A percentile compares a stretch with the other conserved stretches of the same genome.
These are phyloP conservation scores for Mus minutoides DNA, from an alignment of 2,797 vertebrate genomes.

Conservation along the genomic window DNA sequence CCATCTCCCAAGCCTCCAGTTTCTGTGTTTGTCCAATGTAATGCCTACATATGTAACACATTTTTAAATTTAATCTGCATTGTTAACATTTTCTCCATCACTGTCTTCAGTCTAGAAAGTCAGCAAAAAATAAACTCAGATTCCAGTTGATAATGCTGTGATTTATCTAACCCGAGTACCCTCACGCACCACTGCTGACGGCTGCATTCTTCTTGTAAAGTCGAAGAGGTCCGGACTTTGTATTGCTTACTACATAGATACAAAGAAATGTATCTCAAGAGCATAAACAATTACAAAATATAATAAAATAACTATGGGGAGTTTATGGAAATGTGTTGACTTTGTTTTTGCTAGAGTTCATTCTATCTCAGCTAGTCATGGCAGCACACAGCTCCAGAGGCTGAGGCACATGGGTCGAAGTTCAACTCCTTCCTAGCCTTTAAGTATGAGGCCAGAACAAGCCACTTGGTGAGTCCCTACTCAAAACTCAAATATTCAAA, in stretches of 20 bases:
- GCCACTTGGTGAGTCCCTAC: background rate
- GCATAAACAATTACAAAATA: background rate
- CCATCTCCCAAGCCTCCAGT: background rate
- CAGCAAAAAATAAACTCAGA: conserved; percentile 6
- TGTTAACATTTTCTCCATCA: conserved; percentile 11
- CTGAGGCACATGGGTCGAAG: background rate
- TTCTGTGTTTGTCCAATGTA: background rate
- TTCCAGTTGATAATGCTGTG: background rate
- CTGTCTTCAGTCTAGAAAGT: conserved; percentile 9
- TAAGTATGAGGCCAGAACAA: background rate
- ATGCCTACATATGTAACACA: background rate
- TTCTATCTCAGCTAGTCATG: background rate
- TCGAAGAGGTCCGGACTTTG: background rate
- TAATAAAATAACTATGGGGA: background rate
- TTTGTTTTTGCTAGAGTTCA: background rate
- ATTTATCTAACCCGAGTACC: background rate
- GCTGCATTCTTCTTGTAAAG: background rate
- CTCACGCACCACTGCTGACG: background rate
- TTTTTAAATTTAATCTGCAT: conserved; percentile 27
- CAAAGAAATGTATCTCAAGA: background rate
- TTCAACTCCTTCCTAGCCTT: background rate
- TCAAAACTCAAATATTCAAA: background rate
- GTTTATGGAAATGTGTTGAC: background rate
- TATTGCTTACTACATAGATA: background rate
- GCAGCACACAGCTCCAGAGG: background rate